These are phyloP conservation scores for Stegodyphus dumicola DNA, from an alignment of 1,140 invertebrate species.

Conservation along the genomic window DNA sequence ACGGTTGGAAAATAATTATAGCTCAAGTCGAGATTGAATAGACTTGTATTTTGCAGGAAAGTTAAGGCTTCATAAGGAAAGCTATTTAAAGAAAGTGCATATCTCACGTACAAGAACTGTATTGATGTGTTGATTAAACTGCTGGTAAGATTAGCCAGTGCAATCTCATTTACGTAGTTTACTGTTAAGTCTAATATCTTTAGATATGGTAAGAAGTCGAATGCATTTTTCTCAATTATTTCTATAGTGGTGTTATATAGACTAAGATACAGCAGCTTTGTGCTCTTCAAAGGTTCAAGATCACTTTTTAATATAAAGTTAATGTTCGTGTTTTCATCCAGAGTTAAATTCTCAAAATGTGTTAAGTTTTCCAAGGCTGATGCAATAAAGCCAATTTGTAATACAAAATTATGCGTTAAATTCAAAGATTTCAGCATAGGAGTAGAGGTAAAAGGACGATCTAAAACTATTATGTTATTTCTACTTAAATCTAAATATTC, in stretches of 20 bases:
- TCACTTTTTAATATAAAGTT: not conserved
- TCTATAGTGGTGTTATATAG: conserved; percentile 15
- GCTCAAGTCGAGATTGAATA: not conserved
- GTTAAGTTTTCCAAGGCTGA: not conserved
- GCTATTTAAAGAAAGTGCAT: not conserved
- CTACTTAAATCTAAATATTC: conserved; percentile 21
- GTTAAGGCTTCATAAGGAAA: conserved; percentile 9
- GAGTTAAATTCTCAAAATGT: not conserved
- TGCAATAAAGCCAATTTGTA: not conserved
- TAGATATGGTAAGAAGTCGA: conserved; percentile 2
- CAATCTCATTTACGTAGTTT: conserved; percentile 14
- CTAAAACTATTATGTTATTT: conserved; percentile 13
- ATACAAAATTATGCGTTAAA: not conserved
- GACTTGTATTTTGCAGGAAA: conserved; percentile 14
- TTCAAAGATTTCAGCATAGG: conserved; percentile 23
- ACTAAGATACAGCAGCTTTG: not conserved
- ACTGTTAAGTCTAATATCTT: conserved; percentile 5
- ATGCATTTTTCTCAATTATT: conserved; percentile 1
- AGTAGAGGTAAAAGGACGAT: not conserved
- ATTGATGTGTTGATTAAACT: not conserved
- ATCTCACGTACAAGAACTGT: not conserved
- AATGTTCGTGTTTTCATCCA: conserved; percentile 6
- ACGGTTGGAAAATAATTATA: not conserved
- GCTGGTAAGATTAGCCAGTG: conserved; percentile 30
- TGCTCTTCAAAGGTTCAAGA: not conserved